phyloP scores from a whole-genome alignment of 2,113 vertebrate species.

The Thomomys bottae region DNA sequence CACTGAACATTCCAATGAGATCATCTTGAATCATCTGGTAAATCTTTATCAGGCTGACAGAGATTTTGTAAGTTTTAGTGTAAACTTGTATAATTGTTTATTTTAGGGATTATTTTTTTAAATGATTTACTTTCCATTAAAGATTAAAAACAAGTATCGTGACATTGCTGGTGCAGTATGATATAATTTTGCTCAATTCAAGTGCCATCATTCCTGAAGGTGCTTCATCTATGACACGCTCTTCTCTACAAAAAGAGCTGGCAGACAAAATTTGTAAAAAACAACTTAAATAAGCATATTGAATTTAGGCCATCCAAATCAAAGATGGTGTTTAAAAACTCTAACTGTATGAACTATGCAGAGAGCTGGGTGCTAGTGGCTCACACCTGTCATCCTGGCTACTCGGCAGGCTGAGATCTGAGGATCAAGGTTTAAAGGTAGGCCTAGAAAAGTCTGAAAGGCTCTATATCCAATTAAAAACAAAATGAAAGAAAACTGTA shows the following conservation, averaged over 20 bases:
- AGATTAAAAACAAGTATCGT: neutral
- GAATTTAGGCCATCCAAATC: constrained; percentile 20
- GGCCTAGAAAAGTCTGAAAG: no score
- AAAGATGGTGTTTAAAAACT: constrained; percentile 1
- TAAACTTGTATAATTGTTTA: neutral
- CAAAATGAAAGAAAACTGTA: no score
- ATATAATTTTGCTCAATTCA: constrained; percentile 29
- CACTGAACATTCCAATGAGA: constrained; percentile 42
- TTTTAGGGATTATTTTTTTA: constrained; percentile 8
- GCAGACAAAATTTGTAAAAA: neutral
- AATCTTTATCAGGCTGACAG: neutral
- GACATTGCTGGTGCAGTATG: neutral
- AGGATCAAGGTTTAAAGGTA: no score
- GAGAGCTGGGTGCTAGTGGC: neutral
- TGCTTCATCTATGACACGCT: neutral
- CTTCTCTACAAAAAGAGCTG: neutral
- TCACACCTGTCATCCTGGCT: no score
- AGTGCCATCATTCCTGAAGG: neutral
- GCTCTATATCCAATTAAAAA: no score
- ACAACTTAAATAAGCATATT: neutral
- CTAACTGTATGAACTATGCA: neutral
- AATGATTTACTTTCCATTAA: constrained; percentile 30
- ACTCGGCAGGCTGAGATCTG: no score
- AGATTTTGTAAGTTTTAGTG: neutral
- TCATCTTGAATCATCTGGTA: constrained; percentile 42